Evolutionary conservation across 2,113 vertebrate genomes (phyloP).

Genomic region (Podocnemis expansa): DNA sequence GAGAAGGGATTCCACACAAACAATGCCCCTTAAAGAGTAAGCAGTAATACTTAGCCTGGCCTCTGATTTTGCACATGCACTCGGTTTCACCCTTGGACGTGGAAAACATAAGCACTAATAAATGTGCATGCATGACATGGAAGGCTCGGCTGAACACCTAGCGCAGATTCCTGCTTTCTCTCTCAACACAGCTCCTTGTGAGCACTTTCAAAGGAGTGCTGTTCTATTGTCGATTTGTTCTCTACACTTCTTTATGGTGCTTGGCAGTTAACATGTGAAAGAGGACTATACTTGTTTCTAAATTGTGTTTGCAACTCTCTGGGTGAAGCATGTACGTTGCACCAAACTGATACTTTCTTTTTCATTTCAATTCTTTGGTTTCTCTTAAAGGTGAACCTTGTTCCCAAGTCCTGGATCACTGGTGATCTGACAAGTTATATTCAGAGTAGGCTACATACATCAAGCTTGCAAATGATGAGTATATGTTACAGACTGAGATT

Average conservation of each 20-base stretch:
- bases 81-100: neutral
- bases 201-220: neutral
- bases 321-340: neutral
- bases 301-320: too few relatives aligned
- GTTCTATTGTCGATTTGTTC: neutral
- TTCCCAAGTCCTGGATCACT: neutral
- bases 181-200: too few relatives aligned
- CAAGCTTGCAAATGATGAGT: neutral
- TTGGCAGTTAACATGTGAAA: neutral
- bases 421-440: neutral
- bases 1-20: slow-evolving; percentile 53
- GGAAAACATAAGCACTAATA: neutral
- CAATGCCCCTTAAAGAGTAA: neutral
- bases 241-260: neutral
- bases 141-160: neutral
- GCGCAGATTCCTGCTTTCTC: neutral
- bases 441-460: neutral
- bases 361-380: neutral
- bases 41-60: neutral
- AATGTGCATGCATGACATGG: neutral
- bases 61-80: neutral
- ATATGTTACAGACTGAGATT: neutral
- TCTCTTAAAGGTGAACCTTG: neutral
- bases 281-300: neutral
- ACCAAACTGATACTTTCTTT: neutral